These are phyloP conservation scores for Sylvilagus floridanus DNA, from an alignment of 2,797 vertebrate species.

Conservation along the genomic window DNA sequence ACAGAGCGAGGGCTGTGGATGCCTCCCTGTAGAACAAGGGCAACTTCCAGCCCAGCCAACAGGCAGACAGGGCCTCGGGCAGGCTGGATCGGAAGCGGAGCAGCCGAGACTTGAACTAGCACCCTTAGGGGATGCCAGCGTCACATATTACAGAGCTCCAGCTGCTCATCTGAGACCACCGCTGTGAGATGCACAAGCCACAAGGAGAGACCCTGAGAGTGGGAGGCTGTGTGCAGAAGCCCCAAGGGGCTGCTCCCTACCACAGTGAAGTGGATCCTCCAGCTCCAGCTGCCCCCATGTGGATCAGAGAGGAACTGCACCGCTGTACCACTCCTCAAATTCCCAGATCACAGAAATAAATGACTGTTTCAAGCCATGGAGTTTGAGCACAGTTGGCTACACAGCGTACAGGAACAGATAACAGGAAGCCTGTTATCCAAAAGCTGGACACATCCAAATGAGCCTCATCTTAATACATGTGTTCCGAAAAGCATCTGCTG, in stretches of 20 bases:
- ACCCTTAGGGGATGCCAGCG: no score
- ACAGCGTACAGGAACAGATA: fast-evolving
- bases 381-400: neutral
- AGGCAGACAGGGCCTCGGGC: no score
- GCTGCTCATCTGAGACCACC: no score
- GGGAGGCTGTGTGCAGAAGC: no score
- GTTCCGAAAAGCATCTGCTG: conserved; percentile 17
- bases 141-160: no score
- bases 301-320: conserved; percentile 3
- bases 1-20: neutral
- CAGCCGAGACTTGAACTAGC: no score
- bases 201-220: neutral
- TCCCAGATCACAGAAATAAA: neutral
- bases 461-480: neutral
- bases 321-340: neutral
- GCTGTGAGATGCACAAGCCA: neutral
- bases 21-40: neutral
- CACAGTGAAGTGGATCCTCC: neutral
- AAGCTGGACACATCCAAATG: neutral
- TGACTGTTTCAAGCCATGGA: neutral
- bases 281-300: neutral
- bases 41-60: neutral
- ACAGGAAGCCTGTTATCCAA: neutral
- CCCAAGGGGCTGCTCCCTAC: no score
- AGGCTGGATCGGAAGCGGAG: no score